These are phyloP conservation scores for Brachymystax lenok DNA, from an alignment of 2,797 vertebrate species.

Conservation along the genomic window DNA sequence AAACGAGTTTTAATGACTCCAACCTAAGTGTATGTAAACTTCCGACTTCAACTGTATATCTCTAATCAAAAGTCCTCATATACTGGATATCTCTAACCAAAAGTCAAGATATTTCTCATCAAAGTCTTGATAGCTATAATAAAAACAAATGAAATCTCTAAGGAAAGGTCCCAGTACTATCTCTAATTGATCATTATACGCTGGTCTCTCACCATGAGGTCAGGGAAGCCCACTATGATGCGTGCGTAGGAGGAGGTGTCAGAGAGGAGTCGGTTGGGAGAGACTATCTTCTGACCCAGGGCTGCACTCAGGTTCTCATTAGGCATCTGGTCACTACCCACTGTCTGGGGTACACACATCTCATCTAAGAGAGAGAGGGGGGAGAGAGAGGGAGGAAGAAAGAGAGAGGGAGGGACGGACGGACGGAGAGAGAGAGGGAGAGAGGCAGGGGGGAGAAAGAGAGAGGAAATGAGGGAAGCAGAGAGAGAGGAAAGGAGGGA, in stretches of 20 bases:
- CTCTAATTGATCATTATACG: neutral
- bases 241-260: constrained; percentile 83
- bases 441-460: neutral
- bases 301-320: constrained; percentile 90
- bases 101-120: too few relatives aligned
- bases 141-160: neutral
- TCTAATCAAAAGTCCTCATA: too few relatives aligned
- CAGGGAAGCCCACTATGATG: constrained; percentile 91
- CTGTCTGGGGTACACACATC: constrained; percentile 72
- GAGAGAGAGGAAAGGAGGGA: neutral
- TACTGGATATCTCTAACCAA: too few relatives aligned
- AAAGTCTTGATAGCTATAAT: neutral
- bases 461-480: neutral
- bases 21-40: too few relatives aligned
- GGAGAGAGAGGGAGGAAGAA: neutral
- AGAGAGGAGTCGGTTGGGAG: constrained; percentile 88
- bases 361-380: constrained; percentile 62
- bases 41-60: too few relatives aligned
- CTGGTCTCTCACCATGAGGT: constrained; percentile 86
- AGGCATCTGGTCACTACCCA: constrained; percentile 88
- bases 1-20: too few relatives aligned
- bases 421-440: neutral
- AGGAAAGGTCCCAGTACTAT: too few relatives aligned
- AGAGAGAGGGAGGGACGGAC: neutral
- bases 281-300: constrained; percentile 89